Conservation (phyloP, 2,888 invertebrate genomes). For the Pseudococcus longispinus region DNA sequence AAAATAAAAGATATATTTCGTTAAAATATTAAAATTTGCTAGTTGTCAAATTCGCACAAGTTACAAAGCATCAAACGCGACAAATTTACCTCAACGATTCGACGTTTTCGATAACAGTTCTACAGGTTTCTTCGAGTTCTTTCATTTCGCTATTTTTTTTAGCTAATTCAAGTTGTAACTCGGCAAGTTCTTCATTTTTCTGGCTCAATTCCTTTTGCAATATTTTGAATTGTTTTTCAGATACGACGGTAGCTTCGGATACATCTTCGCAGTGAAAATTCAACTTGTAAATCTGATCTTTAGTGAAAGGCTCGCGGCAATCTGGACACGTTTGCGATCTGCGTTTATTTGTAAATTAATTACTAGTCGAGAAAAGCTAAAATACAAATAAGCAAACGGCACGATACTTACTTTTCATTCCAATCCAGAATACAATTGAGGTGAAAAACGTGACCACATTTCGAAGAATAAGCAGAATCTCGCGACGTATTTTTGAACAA, state of each 20-base stretch:
- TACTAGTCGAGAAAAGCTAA: not conserved
- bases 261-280: not conserved
- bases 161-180: not conserved
- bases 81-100: not conserved
- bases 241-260: not conserved
- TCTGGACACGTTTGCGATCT: not conserved
- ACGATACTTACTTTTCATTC: not conserved
- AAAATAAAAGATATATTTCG: too few relatives aligned
- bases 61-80: too few relatives aligned
- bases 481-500: not conserved
- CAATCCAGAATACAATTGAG: not conserved
- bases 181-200: not conserved
- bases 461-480: not conserved
- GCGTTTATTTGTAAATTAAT: not conserved
- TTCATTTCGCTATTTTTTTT: not conserved
- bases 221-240: not conserved
- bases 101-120: not conserved
- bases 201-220: not conserved
- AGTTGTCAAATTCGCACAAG: too few relatives aligned
- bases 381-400: not conserved
- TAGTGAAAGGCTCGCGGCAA: not conserved
- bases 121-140: not conserved
- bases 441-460: not conserved
- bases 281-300: not conserved
- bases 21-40: too few relatives aligned